Conservation (phyloP, 2,113 vertebrate genomes). For the Spilogale gracilis region DNA sequence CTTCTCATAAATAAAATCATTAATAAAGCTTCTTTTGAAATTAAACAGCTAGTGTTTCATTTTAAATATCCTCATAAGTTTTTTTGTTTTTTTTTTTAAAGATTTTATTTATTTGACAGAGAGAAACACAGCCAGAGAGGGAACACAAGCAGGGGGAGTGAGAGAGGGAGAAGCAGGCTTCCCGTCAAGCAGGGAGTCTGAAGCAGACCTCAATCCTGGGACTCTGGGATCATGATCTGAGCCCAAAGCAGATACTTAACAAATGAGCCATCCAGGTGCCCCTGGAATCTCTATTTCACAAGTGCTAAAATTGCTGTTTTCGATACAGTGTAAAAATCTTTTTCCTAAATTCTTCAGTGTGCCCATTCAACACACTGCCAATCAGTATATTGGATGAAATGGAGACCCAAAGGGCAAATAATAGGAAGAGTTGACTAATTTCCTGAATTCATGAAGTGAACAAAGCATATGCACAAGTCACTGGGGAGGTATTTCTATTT, state of each 20-base stretch:
- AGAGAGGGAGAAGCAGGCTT: too few species aligned
- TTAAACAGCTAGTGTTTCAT: not conserved
- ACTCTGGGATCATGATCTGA: too few species aligned
- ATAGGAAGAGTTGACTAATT: not conserved
- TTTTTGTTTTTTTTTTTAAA: not conserved
- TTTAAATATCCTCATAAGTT: not conserved
- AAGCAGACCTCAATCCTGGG: too few species aligned
- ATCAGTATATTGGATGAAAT: not conserved
- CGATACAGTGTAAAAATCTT: not conserved
- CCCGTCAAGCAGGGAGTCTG: too few species aligned
- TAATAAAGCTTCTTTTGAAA: not conserved
- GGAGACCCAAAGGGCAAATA: not conserved
- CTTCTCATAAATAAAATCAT: not conserved
- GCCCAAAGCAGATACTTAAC: too few species aligned
- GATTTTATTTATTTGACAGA: too few species aligned
- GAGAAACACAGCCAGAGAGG: too few species aligned
- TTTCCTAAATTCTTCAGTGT: not conserved
- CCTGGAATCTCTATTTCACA: not conserved
- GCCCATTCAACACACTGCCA: too few species aligned
- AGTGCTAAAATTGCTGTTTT: not conserved
- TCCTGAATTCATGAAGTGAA: not conserved
- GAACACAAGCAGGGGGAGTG: too few species aligned
- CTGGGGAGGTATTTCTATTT: not conserved
- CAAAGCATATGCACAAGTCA: not conserved
- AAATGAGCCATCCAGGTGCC: too few species aligned